phyloP scores from a whole-genome alignment of 37 sponge, comb jelly and placozoan species.

The Beroe ovata region DNA sequence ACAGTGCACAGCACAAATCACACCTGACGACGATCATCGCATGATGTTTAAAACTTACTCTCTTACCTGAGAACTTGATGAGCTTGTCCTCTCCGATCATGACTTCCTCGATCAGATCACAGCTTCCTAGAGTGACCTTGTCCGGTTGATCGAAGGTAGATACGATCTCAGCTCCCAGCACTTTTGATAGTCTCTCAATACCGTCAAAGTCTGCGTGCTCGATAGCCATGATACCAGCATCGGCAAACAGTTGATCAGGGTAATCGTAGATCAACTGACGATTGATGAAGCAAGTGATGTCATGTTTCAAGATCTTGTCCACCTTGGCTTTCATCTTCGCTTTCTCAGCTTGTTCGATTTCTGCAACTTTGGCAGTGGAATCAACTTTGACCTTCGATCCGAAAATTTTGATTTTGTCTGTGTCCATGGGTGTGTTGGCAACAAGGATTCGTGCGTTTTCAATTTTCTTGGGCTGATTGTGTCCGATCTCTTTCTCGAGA shows the following conservation, averaged over 20 bases:
- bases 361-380: constrained; percentile 90
- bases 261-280: constrained; percentile 99
- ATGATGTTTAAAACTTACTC: too few species aligned
- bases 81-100: constrained; percentile 98
- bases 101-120: constrained; percentile 95
- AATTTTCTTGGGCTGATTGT: constrained; percentile 95
- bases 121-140: constrained; percentile 87
- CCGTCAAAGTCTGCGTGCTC: constrained; percentile 99
- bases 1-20: too few species aligned
- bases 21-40: too few species aligned
- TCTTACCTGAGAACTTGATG: constrained; percentile 70
- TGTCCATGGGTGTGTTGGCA: constrained; percentile 98
- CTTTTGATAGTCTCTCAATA: constrained; percentile 88
- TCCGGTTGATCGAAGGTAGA: constrained; percentile 96
- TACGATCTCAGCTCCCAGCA: constrained; percentile 95
- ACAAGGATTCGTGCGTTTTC: constrained; percentile 91
- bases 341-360: constrained; percentile 94
- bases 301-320: constrained; percentile 87
- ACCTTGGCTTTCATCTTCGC: constrained; percentile 99
- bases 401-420: constrained; percentile 96
- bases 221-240: constrained; percentile 96
- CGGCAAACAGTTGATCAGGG: constrained; percentile 99
- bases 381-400: constrained; percentile 90
- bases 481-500: constrained; percentile 94
- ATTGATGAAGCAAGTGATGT: constrained; percentile 96